Base-by-base conservation (phyloP, 2,888 invertebrate genomes). In the Arenicola marina region DNA sequence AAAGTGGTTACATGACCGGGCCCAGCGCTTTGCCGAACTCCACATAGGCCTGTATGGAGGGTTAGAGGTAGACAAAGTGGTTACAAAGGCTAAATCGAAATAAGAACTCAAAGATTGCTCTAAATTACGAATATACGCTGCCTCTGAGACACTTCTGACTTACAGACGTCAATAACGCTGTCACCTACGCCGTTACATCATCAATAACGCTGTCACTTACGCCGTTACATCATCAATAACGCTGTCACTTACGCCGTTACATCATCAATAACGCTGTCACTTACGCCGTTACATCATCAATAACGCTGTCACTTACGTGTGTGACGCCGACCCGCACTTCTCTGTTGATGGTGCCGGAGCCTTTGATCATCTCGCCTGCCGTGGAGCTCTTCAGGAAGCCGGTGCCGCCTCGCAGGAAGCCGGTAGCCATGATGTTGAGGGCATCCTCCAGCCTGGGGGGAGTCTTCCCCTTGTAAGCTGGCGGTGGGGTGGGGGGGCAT, bases 311-410 rank as follows among this genome's bases (percentile, higher is more conserved):
- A 87, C 89, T 88, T 84, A 94, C 94, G 86, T 98, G 94, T 2
- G 98, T 96, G 0, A 99, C 93, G 64, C 98, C 98, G 62, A 99
- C 95, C 71, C 98, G 88, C 60, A 98, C 93, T 87, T 99, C 98
- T 67, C 95, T 87, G 82, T 95, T 95, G 0, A 97, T 92, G 7
- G 92, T 91, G 0, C 93, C 92, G 70, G 92, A 92, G 2, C 95
- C 95, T 85, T 96, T 96, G 71, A 97, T 96, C 79, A 96, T 95
- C 85, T 97, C 96, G 85, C 96, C 96, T 18, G 92, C 91, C n/a
- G 78, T 67, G 1, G 79, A 76, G 59, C 80, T 78, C 84, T 96
- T 96, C 29, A 97, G 86, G 81, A 97, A 96, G 24, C 84, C 83
- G 0, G 95, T 92, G 18, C 97, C 96, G 0, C 98, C 97, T 65